These are phyloP conservation scores for Brachionus paranguensis DNA, from an alignment of 1,140 invertebrate genomes.

Conservation along the genomic window DNA sequence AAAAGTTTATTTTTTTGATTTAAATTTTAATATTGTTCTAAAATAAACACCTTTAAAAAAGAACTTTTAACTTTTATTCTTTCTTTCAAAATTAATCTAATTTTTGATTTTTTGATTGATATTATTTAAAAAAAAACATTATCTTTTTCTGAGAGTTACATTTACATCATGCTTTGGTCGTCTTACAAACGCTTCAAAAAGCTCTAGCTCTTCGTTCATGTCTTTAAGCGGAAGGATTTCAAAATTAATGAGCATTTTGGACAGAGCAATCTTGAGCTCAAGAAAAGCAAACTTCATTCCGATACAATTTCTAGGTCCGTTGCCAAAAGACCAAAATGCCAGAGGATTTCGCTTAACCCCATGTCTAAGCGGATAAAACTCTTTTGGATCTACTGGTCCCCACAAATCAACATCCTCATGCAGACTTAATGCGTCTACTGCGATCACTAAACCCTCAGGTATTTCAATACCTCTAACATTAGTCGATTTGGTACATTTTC, in stretches of 20 bases:
- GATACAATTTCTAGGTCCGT: conserved; percentile 53
- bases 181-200: conserved; percentile 36
- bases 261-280: conserved; percentile 48
- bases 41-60: not conserved
- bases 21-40: not conserved
- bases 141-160: conserved; percentile 8
- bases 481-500: conserved; percentile 45
- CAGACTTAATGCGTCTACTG: conserved; percentile 50
- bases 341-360: conserved; percentile 44
- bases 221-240: conserved; percentile 43
- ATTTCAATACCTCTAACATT: conserved; percentile 47
- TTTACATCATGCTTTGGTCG: conserved; percentile 35
- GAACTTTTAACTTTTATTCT: not conserved
- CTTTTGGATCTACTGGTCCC: conserved; percentile 45
- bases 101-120: not conserved
- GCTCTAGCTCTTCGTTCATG: conserved; percentile 40
- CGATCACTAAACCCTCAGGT: conserved; percentile 48
- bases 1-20: not conserved
- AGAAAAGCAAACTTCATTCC: conserved; percentile 51
- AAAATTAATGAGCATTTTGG: not conserved
- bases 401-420: conserved; percentile 51
- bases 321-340: conserved; percentile 51
- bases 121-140: not conserved
- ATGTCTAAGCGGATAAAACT: conserved; percentile 50
- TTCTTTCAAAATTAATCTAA: not conserved